Evolutionary conservation across 2,888 invertebrate species (phyloP), one percentile per base, ranked within the genome.

Genomic region (Chouioia cunea): DNA sequence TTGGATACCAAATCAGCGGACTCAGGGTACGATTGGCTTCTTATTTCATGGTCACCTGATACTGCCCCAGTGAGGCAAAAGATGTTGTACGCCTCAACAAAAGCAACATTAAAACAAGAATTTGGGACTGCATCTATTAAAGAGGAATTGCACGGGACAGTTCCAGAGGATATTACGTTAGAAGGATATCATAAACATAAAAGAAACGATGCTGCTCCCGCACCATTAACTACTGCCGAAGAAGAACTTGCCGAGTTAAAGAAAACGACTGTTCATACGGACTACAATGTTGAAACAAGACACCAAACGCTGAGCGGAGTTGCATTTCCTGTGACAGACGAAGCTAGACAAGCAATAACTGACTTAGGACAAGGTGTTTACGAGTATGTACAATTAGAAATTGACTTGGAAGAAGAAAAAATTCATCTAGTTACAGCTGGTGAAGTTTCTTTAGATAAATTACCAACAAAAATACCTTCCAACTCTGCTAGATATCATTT

Each of bases 71-170:
- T 98, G 3, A 88, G 98, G 69, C 93, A 97, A 81, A 99, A 99
- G 87, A 99, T 99, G 99, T 87, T 99, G 65, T 97, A 97, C 81
- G 99, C 99, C 0, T 97, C 97, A 0, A 99, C 98, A 0, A 96
- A 97, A 86, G 96, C 99, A 0, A 99, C 99, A 0, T 88, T 99
- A 36, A 99, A 98, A 85, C 93, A 93, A 80, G 97, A 98, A 85
- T 99, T 99, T 86, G 99, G 99, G 0, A 93, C 95, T 4, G 93
- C 95, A 0, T 94, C 95, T 79, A 97, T 99, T 71, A 94, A 94
- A 79, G 96, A 97, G 84, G 99, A 99, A 87, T 87, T 97, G 79
- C 97, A 97, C 87, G 97, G 95, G 27, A 97, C 97, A 15, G 87
- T 87, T 0, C 83, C 94, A 89, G 92, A 92, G 74, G 98, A 98